Percentiles rank a stretch among this genome's conserved stretches.
Conservation (phyloP, 2,113 vertebrate genomes). For the Capricornis sumatraensis region DNA sequence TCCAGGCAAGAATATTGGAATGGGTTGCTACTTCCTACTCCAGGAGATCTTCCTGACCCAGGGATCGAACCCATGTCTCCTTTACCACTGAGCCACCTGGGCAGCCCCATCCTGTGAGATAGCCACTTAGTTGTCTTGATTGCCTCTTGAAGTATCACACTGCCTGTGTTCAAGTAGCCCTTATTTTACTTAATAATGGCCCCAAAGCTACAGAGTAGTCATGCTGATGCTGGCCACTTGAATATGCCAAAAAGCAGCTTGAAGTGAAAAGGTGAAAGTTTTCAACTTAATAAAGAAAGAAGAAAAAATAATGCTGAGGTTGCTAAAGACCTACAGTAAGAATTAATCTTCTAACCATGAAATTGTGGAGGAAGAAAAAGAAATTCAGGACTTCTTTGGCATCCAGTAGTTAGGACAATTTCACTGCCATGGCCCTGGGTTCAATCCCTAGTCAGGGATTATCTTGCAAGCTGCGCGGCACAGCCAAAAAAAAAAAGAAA, state of each 20-base stretch:
- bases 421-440: not conserved
- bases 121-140: not conserved
- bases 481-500: not conserved
- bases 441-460: not conserved
- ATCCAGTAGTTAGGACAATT: not conserved
- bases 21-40: not conserved
- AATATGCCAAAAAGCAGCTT: not conserved
- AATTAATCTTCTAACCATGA: not conserved
- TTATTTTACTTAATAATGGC: not conserved
- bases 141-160: not conserved
- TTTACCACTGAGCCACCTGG: not conserved
- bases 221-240: not conserved
- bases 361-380: not conserved
- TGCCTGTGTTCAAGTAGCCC: not conserved
- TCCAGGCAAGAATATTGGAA: not conserved
- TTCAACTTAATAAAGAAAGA: not conserved
- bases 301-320: not conserved
- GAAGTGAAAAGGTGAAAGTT: not conserved
- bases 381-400: not conserved
- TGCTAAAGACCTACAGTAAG: not conserved
- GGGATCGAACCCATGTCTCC: not conserved
- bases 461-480: fast-evolving
- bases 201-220: not conserved
- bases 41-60: not conserved
- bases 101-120: not conserved